phyloP scores from a whole-genome alignment of 2,113 vertebrate species.

The Megaptera novaeangliae region DNA sequence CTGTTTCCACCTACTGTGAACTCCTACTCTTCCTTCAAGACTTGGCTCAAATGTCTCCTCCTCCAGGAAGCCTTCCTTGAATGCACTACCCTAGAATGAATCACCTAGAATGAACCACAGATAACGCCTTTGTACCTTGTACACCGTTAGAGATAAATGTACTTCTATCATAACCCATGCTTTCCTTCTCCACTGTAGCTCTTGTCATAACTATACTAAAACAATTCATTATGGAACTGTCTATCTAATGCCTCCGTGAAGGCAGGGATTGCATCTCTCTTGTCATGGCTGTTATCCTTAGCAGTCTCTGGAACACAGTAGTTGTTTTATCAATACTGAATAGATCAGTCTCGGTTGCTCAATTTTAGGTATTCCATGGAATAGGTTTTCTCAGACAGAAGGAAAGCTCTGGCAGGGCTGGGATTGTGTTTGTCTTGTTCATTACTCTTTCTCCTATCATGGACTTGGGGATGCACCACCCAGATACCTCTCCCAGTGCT shows the following conservation, averaged over 20 bases:
- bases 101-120: background rate
- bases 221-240: background rate
- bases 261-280: background rate
- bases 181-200: background rate
- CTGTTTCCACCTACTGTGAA: background rate
- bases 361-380: background rate
- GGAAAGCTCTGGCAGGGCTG: background rate
- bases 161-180: background rate
- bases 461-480: no score
- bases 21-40: background rate
- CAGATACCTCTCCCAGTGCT: background rate
- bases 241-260: background rate
- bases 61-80: background rate
- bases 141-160: background rate
- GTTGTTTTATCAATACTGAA: background rate
- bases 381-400: background rate
- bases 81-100: background rate
- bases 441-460: background rate
- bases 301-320: background rate
- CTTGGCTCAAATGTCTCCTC: background rate
- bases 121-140: background rate
- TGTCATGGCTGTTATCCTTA: background rate
- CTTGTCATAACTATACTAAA: background rate
- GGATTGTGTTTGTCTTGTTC: background rate
- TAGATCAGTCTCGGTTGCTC: background rate